Evolutionary conservation across 2,797 vertebrate genomes (phyloP), one percentile per base, ranked within the genome.

Genomic region (Pseudopleuronectes americanus): DNA sequence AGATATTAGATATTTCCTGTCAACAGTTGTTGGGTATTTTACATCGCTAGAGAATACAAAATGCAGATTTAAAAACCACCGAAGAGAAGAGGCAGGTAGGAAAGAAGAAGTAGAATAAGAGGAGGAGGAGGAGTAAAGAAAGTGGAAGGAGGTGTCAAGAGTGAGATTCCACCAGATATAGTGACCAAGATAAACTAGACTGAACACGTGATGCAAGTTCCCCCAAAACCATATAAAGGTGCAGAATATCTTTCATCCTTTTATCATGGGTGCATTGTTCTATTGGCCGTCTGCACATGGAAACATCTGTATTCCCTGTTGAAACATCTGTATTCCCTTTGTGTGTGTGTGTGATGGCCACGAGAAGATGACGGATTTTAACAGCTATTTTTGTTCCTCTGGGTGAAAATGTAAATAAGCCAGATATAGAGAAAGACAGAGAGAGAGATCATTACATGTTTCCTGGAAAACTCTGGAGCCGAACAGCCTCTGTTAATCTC

Each of bases 11-110:
- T 79, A 69, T 75, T 83, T 86, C 61, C 70, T 63, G 71, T 85
- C 64, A 77, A 86, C 83, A 87, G 87, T 67, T 79, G 47, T 60
- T 57, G 74, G 62, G 76, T 86, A 87, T 90, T 87, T 92, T 90
- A 92, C 86, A 92, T 65, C 68, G 76, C 79, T 80, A 69, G 76
- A 85, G 84, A 92, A 85, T 94, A 93, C 74, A 92, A 93, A 92
- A 93, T 85, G 86, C 85, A 85, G 82, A 82, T 87, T 41, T 89
- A 89, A 84, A 90, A 93, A 90, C 85, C 90, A 89, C 82, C 24
- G 60, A 87, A 82, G 8, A 76, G 82, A 84, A 79, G 83, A 64
- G 77, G 70, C 64, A 68, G 69, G 57, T 60, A 55, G 68, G 75
- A 64, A 73, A 66, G 69, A 64, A 66, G 80, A 74, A 66, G 69